Evolutionary conservation across 2,113 vertebrate genomes (phyloP), one percentile per base, ranked within the genome.

Genomic region (Jaculus jaculus): DNA sequence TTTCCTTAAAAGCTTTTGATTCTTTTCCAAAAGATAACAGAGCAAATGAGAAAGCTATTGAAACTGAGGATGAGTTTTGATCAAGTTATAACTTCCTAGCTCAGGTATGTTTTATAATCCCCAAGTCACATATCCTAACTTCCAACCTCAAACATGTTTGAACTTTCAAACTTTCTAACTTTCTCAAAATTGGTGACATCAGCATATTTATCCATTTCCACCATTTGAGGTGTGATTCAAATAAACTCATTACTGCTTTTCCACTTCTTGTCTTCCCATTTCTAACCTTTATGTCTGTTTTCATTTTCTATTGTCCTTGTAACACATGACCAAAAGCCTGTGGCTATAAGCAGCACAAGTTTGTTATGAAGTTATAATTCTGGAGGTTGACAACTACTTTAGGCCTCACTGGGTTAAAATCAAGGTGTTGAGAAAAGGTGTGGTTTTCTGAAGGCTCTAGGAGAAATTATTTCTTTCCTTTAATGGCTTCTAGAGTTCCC

Each of bases 11-110:
- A 96, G 75, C 17, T 88, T 94, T 86, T 92, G 32, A 94, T 87
- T 93, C 87, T 93, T 93, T 65, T 94, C 87, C 47, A 95, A 95
- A 88, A 95, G 91, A 95, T 80, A 37, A 95, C 61, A 91, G 58
- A 71, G 65, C 65, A 94, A 90, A 94, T 90, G 84, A 95, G 69
- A 95, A 96, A 95, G 73, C 85, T 85, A 96, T 89, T 96, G 85
- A 96, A 95, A 95, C 54, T 90, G 47, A 94, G n/a, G 20, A 88
- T 95, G 90, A 96, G 47, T 92, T 95, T 90, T 71, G 47, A 93
- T 66, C 65, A 54, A 88, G 37, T 90, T 92, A 69, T 32, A 89
- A 20, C 54, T 90, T 90, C 58, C 82, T 26, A 81, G 61, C n/a
- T 34, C 81, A 81, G 72, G 65, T 72, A 42, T 28, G 10, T 72